Evolutionary conservation across 2,888 invertebrate species (phyloP).

Genomic region (Catonia carolina): DNA sequence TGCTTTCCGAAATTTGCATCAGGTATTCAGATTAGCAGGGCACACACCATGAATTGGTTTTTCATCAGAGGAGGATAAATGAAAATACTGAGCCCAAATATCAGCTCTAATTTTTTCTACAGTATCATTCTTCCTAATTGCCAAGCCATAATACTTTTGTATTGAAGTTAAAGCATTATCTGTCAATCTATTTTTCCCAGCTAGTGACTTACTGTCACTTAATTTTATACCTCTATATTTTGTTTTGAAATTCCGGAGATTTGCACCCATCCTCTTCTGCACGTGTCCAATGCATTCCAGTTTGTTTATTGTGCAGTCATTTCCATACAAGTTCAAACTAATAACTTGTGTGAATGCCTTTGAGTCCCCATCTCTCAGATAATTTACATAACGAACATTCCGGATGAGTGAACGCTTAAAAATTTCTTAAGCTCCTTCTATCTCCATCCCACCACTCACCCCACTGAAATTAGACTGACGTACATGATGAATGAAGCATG

Average conservation of each 20-base stretch:
- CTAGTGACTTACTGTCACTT: neutral
- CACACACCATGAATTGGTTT: no score
- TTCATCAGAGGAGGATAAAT: neutral
- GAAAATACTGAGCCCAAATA: neutral
- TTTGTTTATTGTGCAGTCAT: conserved; percentile 11
- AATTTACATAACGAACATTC: conserved; percentile 16
- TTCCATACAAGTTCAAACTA: conserved; percentile 18
- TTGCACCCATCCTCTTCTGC: conserved; percentile 20
- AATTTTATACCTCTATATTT: neutral
- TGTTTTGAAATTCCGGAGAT: conserved; percentile 13
- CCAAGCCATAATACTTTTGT: neutral
- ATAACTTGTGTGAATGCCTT: conserved; percentile 5
- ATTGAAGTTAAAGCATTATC: neutral
- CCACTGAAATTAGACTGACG: conserved; percentile 25
- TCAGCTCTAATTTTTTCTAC: neutral
- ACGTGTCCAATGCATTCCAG: neutral
- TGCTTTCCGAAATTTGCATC: neutral
- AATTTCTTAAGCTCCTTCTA: conserved; percentile 24
- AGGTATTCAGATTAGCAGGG: no score
- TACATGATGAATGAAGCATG: no score
- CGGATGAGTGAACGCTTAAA: conserved; percentile 21
- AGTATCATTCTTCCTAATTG: neutral
- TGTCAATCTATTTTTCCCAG: neutral
- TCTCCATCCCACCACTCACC: conserved; percentile 28
- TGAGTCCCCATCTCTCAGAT: conserved; percentile 19